Evolutionary conservation across 2,113 vertebrate species (phyloP).

Genomic region (Podarcis raffonei): DNA sequence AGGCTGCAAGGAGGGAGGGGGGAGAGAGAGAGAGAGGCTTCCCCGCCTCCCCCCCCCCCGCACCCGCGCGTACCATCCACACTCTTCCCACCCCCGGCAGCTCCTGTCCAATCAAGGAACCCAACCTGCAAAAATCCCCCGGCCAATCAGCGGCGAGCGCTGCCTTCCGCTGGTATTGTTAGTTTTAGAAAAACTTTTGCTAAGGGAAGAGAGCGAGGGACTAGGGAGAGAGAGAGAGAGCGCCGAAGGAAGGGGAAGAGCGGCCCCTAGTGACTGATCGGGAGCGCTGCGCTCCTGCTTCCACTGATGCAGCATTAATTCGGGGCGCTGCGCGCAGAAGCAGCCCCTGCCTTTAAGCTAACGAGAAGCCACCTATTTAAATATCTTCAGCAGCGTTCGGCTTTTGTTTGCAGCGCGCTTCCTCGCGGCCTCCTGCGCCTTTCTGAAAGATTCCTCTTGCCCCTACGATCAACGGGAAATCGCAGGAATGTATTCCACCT

Average conservation of each 20-base stretch:
- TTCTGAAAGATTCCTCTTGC: background rate
- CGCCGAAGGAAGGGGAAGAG: slow-evolving; percentile 53
- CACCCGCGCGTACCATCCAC: slow-evolving; percentile 41
- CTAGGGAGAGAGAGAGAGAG: background rate
- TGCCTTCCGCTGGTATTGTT: slow-evolving; percentile 71
- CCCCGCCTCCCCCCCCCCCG: slow-evolving; percentile 36
- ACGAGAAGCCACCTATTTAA: background rate
- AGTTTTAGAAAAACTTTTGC: slow-evolving; percentile 79
- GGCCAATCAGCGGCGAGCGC: slow-evolving; percentile 71
- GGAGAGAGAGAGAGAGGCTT: slow-evolving; percentile 50
- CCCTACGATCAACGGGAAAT: background rate
- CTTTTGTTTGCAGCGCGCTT: background rate
- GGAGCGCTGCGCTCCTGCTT: background rate
- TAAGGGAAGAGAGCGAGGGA: slow-evolving; percentile 27
- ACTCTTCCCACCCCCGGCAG: slow-evolving; percentile 71
- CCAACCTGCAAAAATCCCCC: slow-evolving; percentile 70
- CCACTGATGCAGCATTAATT: background rate
- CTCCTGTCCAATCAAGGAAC: slow-evolving; percentile 75
- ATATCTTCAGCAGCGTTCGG: background rate
- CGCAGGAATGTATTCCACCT: background rate
- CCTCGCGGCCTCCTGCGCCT: background rate
- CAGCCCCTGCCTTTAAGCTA: background rate
- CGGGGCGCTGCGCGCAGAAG: background rate
- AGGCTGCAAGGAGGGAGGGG: slow-evolving; percentile 59
- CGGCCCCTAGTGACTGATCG: slow-evolving; percentile 53